A percentile compares a stretch with the other conserved stretches of the same genome.
These are phyloP conservation scores for Microctonus hyperodae DNA, from an alignment of 2,888 invertebrate species.

Conservation along the genomic window DNA sequence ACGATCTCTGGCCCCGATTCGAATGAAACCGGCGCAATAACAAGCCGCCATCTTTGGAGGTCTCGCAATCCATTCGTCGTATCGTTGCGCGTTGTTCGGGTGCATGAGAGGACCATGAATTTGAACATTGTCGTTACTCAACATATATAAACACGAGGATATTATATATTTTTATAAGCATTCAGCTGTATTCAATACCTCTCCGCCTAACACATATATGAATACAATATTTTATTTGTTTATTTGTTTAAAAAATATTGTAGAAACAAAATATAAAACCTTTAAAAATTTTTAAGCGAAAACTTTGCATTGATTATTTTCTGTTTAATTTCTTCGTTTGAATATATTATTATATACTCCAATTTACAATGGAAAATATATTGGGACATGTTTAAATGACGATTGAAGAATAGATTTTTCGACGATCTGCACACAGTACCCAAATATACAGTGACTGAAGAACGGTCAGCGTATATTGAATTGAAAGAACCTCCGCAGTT, in stretches of 20 bases:
- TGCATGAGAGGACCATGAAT: slow-evolving; percentile 16
- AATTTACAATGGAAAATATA: not conserved
- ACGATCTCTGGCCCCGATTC: slow-evolving; percentile 55
- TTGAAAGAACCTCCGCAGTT: slow-evolving; percentile 16
- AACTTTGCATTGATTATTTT: too few relatives aligned
- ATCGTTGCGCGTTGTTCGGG: slow-evolving; percentile 9
- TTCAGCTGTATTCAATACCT: not conserved
- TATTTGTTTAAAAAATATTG: not conserved
- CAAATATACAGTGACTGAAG: not conserved
- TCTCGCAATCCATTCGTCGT: slow-evolving; percentile 28
- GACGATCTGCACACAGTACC: too few relatives aligned
- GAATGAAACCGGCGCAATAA: slow-evolving; percentile 57
- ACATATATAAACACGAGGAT: not conserved
- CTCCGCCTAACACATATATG: too few relatives aligned
- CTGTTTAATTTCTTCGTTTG: too few relatives aligned
- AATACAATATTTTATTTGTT: too few relatives aligned
- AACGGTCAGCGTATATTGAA: not conserved
- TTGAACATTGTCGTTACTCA: slow-evolving; percentile 11
- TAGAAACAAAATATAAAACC: not conserved
- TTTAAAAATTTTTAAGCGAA: too few relatives aligned
- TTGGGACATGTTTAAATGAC: too few relatives aligned
- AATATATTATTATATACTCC: not conserved
- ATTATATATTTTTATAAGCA: not conserved
- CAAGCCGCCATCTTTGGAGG: slow-evolving; percentile 52
- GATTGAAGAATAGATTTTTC: too few relatives aligned